Percentiles rank a stretch among this genome's conserved stretches.
Evolutionary conservation across 2,888 invertebrate genomes (phyloP).

Genomic region (Automeris io): DNA sequence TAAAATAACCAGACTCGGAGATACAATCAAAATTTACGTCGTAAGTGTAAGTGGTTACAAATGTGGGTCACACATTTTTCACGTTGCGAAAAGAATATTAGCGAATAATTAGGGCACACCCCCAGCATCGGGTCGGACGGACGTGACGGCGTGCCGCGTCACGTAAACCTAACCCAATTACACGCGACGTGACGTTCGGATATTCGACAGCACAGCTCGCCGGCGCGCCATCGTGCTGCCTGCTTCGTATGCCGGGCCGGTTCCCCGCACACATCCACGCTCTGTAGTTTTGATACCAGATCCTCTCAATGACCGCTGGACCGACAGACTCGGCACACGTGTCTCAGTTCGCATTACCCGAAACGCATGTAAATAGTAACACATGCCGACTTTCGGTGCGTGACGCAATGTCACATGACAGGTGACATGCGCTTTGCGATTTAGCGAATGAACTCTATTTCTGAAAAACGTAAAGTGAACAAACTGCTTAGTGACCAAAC

Average conservation of each 20-base stretch:
- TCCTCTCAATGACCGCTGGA: conserved; percentile 82
- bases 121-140: conserved; percentile 35
- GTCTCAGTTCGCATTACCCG: conserved; percentile 46
- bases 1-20: too few species aligned
- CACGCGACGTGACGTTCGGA: conserved; percentile 62
- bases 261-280: conserved; percentile 65
- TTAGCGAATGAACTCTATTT: too few species aligned
- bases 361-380: conserved; percentile 67
- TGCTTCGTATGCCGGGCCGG: conserved; percentile 71
- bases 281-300: conserved; percentile 64
- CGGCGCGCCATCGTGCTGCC: conserved; percentile 31
- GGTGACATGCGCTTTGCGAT: conserved; percentile 20
- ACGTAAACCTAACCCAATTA: conserved; percentile 75
- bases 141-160: conserved; percentile 60
- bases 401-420: conserved; percentile 42
- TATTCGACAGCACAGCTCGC: conserved; percentile 50
- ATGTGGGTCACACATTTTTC: too few species aligned
- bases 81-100: conserved; percentile 6
- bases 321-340: conserved; percentile 79
- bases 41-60: too few species aligned
- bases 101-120: conserved; percentile 65
- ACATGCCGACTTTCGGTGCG: conserved; percentile 19
- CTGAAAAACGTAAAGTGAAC: too few species aligned
- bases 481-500: too few species aligned
- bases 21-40: too few species aligned